Conservation (phyloP, 1,140 invertebrate genomes). For the Conopomorpha cramerella region DNA sequence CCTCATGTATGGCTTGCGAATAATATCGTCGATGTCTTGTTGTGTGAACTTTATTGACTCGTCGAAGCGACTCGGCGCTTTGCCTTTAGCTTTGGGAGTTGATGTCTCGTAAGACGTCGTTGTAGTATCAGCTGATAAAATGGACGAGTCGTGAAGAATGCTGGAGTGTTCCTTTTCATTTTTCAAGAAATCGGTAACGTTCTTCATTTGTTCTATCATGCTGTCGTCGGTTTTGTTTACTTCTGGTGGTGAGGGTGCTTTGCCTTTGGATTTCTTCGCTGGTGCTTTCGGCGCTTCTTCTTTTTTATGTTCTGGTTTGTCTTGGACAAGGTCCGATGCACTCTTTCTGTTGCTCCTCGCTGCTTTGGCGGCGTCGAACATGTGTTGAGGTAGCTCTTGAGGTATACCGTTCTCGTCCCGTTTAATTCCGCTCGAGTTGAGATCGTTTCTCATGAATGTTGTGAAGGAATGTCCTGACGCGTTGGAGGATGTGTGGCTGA, state of each 20-base stretch:
- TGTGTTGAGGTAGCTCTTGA: constrained; percentile 69
- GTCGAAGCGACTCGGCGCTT: constrained; percentile 22
- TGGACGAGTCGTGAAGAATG: constrained; percentile 27
- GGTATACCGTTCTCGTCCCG: constrained; percentile 64
- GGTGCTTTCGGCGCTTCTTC: constrained; percentile 54
- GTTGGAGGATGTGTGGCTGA: constrained; percentile 25
- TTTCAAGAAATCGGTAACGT: constrained; percentile 37
- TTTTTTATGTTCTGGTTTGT: constrained; percentile 41
- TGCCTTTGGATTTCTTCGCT: constrained; percentile 70
- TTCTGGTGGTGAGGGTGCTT: constrained; percentile 71
- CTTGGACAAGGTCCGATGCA: constrained; percentile 30
- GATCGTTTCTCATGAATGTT: constrained; percentile 37
- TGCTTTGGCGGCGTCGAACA: constrained; percentile 70
- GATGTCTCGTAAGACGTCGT: constrained; percentile 35
- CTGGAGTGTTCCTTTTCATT: constrained; percentile 48
- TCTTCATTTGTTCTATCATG: constrained; percentile 41
- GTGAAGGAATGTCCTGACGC: constrained; percentile 22
- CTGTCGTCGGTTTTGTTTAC: constrained; percentile 45
- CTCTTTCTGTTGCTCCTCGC: constrained; percentile 70
- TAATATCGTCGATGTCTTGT: constrained; percentile 54
- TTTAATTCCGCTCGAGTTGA: constrained; percentile 63
- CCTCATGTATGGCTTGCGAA: constrained; percentile 45
- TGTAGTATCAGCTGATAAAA: constrained; percentile 13
- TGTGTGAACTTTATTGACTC: constrained; percentile 48
- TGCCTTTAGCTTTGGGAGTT: constrained; percentile 46